Base-by-base conservation (phyloP, 53 echinoderm and acorn worm genomes). In the Henricia sp. region DNA sequence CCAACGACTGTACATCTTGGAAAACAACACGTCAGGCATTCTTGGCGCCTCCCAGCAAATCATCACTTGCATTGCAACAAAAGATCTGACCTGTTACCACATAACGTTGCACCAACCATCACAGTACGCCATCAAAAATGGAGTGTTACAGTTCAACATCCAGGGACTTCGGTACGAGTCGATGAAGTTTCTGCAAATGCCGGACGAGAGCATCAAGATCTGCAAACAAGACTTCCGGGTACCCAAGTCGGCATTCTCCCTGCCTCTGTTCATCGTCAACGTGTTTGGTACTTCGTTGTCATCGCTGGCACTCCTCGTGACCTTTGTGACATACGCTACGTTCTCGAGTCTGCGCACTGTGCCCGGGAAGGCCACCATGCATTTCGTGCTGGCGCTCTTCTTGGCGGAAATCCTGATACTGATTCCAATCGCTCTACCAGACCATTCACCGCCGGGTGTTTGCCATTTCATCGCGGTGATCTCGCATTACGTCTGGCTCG, bases 361-460 rank as follows among this genome's bases (percentile, higher is more conserved):
- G 26, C 89, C 89, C 17, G 89, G 89, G 19, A 69, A 50, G 43
- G 84, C 84, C 1, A 84, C 77, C 1, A 89, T 89, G 89, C 68
- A 89, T 37, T 89, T 89, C 59, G 68, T 89, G 37, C 77, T 89
- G 0, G 58, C 89, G 34, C 74, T 84, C 27, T 89, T 89, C 46
- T 40, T 68, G 28, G 89, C 68, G 35, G 73, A 85, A 38, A 62
- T 73, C 56, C 38, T 72, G 27, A 72, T 85, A 32, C 62, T 85
- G 38, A 57, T 85, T 51, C 63, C 50, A 19, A 74, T 50, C 17
- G 46, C 37, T 17, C 58, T 48, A 59, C 48, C 46, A 3, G 37
- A 37, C 36, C 27, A 85, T 37, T 63, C 85, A 35, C 17, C 8
- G 11, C n/a, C 58, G 5, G 68, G 25, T 26, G 33, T 73, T 16